These are phyloP conservation scores for Lamellibrachia columna DNA, from an alignment of 2,888 invertebrate genomes.

Conservation along the genomic window DNA sequence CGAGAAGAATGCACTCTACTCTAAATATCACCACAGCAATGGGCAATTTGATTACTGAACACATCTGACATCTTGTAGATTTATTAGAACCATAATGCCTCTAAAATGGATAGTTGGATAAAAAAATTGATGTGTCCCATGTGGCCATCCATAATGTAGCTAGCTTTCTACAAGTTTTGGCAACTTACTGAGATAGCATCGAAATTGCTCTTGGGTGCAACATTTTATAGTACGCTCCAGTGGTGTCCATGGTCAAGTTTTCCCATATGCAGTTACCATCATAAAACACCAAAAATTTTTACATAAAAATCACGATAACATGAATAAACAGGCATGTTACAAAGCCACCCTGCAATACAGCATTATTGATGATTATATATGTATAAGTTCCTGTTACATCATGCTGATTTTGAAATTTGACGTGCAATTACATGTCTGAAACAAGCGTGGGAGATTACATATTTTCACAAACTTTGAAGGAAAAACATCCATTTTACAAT, in stretches of 20 bases:
- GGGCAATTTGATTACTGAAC: not conserved
- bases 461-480: not conserved
- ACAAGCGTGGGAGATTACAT: not conserved
- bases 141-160: not conserved
- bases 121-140: not conserved
- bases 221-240: not conserved
- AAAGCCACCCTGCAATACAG: conserved; percentile 5
- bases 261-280: not conserved
- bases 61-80: not conserved
- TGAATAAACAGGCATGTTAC: not conserved
- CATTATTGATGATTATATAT: not conserved
- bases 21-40: not conserved
- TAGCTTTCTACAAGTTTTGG: not conserved
- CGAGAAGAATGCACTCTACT: not conserved
- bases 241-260: not conserved
- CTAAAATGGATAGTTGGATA: not conserved
- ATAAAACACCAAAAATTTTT: not conserved
- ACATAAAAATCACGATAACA: not conserved
- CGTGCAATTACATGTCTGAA: not conserved
- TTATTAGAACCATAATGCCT: not conserved
- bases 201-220: not conserved
- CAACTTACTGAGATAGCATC: conserved; percentile 3
- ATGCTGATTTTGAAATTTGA: not conserved
- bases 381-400: not conserved
- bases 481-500: not conserved